These are phyloP conservation scores for Morinoia aosen DNA, from an alignment of 2,888 invertebrate species.

Conservation along the genomic window DNA sequence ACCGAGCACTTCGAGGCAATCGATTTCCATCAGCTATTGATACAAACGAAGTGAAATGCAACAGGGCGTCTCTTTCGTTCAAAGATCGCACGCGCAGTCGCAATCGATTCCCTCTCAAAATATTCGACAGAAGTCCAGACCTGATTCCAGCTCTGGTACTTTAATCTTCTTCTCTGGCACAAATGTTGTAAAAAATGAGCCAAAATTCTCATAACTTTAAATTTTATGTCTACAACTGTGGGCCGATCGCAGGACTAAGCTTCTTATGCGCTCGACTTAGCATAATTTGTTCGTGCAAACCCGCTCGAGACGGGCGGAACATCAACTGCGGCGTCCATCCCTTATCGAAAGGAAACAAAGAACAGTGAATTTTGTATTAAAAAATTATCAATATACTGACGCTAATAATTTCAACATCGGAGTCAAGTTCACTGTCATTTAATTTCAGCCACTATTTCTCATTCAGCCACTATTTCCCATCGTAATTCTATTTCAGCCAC, in stretches of 20 bases:
- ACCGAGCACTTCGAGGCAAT: neutral
- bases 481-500: no score
- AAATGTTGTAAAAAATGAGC: neutral
- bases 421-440: no score
- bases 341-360: neutral
- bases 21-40: no score
- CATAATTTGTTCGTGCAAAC: slow-evolving; percentile 8
- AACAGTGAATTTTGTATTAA: neutral
- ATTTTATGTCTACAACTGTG: neutral
- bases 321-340: neutral
- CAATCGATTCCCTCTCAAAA: neutral
- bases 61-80: neutral
- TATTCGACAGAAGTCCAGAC: neutral
- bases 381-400: neutral
- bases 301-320: neutral
- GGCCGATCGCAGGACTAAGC: neutral
- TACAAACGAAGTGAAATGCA: neutral
- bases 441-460: no score
- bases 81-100: neutral
- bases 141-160: neutral
- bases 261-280: neutral
- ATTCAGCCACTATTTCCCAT: no score
- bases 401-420: no score
- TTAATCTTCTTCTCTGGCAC: neutral
- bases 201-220: slow-evolving; percentile 9